These are phyloP conservation scores for Setipinna tenuifilis DNA, from an alignment of 2,797 vertebrate genomes.

Conservation along the genomic window DNA sequence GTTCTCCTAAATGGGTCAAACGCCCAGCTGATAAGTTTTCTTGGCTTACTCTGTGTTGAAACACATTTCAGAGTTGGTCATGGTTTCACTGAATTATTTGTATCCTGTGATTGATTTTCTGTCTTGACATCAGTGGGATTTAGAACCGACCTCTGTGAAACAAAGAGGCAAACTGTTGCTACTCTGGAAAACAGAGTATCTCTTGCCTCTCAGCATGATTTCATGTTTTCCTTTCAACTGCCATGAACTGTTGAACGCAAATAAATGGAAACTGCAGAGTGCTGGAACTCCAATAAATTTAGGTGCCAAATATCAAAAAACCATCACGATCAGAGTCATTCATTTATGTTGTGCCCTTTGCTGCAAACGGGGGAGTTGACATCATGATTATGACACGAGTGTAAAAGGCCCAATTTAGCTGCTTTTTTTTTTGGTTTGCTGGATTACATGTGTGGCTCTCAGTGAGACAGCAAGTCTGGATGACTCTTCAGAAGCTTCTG, in stretches of 20 bases:
- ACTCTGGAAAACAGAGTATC: slow-evolving; percentile 35
- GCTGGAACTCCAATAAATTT: slow-evolving; percentile 63
- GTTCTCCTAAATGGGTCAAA: not conserved
- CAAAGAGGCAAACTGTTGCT: slow-evolving; percentile 29
- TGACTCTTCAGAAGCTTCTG: not conserved
- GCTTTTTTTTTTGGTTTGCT: not conserved
- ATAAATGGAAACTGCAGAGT: slow-evolving; percentile 55
- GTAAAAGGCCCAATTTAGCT: not conserved
- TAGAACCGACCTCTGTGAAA: slow-evolving; percentile 36
- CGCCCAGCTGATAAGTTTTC: not conserved
- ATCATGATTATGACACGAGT: not conserved
- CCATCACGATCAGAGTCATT: not conserved
- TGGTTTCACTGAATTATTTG: slow-evolving; percentile 31
- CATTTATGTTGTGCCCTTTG: not conserved
- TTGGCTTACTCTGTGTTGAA: not conserved
- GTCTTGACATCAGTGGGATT: slow-evolving; percentile 38
- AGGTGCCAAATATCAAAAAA: slow-evolving; percentile 69
- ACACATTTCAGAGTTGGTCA: not conserved
- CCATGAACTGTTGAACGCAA: slow-evolving; percentile 47
- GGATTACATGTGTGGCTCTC: not conserved
- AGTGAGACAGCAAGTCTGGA: not conserved
- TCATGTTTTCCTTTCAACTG: slow-evolving; percentile 33
- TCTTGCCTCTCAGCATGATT: slow-evolving; percentile 45
- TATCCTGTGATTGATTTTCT: slow-evolving; percentile 40
- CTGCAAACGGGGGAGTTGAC: not conserved